Conservation (phyloP, 2,113 vertebrate species). For the Helogale parvula region DNA sequence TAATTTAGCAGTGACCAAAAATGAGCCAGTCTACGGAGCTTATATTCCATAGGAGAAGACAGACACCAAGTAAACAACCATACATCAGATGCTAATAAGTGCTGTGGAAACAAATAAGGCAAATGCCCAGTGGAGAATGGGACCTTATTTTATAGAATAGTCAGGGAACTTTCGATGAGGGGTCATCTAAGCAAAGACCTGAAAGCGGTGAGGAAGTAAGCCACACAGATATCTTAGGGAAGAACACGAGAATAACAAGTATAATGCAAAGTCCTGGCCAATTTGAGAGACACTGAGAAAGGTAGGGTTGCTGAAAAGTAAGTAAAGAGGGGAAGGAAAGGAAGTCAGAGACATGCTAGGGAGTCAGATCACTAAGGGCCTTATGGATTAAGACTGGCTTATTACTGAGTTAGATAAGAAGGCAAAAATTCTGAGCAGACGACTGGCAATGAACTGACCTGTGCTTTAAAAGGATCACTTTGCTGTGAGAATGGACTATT, state of each 20-base stretch:
- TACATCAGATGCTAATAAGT: background rate
- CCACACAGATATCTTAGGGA: background rate
- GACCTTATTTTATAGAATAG: background rate
- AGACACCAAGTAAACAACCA: constrained; percentile 15
- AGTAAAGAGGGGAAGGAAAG: background rate
- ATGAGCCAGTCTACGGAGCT: background rate
- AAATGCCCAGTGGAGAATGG: background rate
- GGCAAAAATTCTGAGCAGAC: background rate
- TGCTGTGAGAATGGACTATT: background rate
- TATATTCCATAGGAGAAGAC: background rate
- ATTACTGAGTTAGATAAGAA: background rate
- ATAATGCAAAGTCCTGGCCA: background rate
- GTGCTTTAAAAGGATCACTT: background rate
- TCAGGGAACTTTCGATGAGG: background rate
- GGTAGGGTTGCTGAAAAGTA: background rate
- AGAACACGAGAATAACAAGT: background rate
- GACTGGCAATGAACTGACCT: background rate
- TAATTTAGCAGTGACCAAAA: constrained; percentile 42
- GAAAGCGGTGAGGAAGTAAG: background rate
- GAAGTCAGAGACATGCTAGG: background rate
- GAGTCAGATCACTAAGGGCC: background rate
- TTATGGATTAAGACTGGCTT: background rate
- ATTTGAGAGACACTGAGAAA: background rate
- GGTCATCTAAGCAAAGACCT: background rate
- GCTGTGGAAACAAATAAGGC: background rate